Evolutionary conservation across 1,140 invertebrate species (phyloP).

Genomic region (Rhagoletis pomonella): DNA sequence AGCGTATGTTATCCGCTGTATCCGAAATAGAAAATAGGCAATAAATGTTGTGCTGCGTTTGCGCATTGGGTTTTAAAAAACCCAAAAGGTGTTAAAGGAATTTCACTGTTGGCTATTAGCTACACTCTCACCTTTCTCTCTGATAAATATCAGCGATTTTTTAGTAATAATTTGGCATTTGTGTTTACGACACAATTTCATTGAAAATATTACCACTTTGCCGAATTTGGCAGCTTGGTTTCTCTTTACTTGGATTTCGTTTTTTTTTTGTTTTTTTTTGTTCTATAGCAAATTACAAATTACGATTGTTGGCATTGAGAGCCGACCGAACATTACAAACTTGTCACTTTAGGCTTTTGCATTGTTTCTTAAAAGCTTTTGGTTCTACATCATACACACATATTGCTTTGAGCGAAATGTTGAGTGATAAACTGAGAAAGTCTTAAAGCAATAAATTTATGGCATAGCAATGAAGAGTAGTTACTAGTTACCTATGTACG

Average conservation of each 20-base stretch:
- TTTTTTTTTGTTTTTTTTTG: background rate
- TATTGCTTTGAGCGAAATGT: background rate
- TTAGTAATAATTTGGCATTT: slow-evolving; percentile 35
- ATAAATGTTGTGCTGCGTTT: background rate
- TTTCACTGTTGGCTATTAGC: background rate
- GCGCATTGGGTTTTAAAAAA: background rate
- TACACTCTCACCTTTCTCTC: background rate
- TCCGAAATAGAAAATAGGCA: slow-evolving; percentile 25
- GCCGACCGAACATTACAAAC: background rate
- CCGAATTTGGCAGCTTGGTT: background rate
- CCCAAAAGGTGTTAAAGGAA: background rate
- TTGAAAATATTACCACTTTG: slow-evolving; percentile 11
- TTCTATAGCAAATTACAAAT: background rate
- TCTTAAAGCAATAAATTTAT: background rate
- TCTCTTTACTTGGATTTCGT: background rate
- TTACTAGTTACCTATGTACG: background rate
- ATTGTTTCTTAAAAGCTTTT: background rate
- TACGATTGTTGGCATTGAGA: background rate
- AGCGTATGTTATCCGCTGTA: background rate
- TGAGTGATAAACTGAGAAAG: background rate
- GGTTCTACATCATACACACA: background rate
- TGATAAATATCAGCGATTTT: background rate
- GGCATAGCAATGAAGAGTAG: background rate
- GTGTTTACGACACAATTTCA: background rate
- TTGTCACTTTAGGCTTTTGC: too few relatives aligned